These are phyloP conservation scores for Allolobophora icterica DNA, from an alignment of 2,888 invertebrate genomes.

Conservation along the genomic window DNA sequence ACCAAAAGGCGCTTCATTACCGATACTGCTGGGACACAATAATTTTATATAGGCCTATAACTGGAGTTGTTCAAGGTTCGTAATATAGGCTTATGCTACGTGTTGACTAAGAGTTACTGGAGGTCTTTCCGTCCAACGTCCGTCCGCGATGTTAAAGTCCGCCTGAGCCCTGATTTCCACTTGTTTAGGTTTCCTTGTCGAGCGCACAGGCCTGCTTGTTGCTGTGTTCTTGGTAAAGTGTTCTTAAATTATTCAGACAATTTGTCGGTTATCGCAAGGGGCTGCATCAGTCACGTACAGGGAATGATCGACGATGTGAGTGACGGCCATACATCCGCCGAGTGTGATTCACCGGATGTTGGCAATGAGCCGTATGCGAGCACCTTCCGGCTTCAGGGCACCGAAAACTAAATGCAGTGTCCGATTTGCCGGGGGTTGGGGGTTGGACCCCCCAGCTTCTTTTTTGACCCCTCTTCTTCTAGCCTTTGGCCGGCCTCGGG, in stretches of 20 bases:
- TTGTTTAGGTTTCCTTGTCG: neutral
- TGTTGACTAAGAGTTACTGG: neutral
- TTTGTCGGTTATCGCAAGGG: neutral
- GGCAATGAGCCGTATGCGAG: neutral
- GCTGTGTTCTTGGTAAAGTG: neutral
- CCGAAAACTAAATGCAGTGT: too few species aligned
- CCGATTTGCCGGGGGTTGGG: too few species aligned
- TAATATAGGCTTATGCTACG: too few species aligned
- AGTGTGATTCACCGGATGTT: neutral
- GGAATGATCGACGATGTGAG: neutral
- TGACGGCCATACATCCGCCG: neutral
- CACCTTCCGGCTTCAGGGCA: neutral
- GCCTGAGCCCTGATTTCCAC: neutral
- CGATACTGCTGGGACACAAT: too few species aligned
- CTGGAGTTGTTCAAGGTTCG: too few species aligned
- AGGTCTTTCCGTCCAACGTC: neutral
- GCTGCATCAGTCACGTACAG: neutral
- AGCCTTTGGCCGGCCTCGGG: too few species aligned
- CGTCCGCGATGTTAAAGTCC: neutral
- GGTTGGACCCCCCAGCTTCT: too few species aligned
- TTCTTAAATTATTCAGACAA: neutral
- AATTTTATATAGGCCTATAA: too few species aligned
- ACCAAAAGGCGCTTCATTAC: too few species aligned
- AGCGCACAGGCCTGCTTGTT: neutral
- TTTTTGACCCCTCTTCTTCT: too few species aligned